phyloP scores from a whole-genome alignment of 2,113 vertebrate species.

The Macquaria australasica region DNA sequence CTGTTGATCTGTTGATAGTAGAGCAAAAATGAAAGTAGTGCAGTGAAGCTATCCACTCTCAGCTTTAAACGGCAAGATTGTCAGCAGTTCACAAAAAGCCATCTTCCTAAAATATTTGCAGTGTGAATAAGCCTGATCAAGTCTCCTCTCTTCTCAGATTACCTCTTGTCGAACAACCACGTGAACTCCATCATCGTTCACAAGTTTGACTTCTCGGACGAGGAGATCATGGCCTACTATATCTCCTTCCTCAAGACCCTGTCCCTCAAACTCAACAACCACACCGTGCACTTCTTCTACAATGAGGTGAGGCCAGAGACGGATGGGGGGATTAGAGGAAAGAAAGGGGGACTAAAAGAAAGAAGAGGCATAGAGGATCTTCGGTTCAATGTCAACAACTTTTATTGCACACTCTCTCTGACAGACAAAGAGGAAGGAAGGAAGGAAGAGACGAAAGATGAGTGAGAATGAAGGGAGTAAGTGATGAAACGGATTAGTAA shows the following conservation, averaged over 20 bases:
- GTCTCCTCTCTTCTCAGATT: slow-evolving; percentile 84
- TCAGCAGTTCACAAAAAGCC: background rate
- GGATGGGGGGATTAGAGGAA: background rate
- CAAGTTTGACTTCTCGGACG: slow-evolving; percentile 99
- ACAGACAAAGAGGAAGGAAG: background rate
- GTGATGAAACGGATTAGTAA: background rate
- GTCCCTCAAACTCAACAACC: slow-evolving; percentile 97
- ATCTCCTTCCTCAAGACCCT: slow-evolving; percentile 99
- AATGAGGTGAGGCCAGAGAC: slow-evolving; percentile 91
- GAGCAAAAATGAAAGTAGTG: background rate
- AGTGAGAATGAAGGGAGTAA: background rate
- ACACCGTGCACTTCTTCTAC: slow-evolving; percentile 99
- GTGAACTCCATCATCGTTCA: slow-evolving; percentile 99
- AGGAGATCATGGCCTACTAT: slow-evolving; percentile 99
- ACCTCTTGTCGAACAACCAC: slow-evolving; percentile 97
- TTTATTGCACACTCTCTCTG: background rate
- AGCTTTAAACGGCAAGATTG: background rate
- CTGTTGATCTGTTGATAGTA: background rate
- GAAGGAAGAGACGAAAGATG: background rate
- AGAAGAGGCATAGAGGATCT: background rate
- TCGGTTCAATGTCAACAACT: background rate
- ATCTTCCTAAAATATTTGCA: background rate
- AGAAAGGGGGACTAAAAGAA: background rate
- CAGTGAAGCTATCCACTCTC: background rate
- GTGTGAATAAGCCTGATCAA: background rate